Conservation (phyloP, 1,140 invertebrate species). For the Orchesella cincta region DNA sequence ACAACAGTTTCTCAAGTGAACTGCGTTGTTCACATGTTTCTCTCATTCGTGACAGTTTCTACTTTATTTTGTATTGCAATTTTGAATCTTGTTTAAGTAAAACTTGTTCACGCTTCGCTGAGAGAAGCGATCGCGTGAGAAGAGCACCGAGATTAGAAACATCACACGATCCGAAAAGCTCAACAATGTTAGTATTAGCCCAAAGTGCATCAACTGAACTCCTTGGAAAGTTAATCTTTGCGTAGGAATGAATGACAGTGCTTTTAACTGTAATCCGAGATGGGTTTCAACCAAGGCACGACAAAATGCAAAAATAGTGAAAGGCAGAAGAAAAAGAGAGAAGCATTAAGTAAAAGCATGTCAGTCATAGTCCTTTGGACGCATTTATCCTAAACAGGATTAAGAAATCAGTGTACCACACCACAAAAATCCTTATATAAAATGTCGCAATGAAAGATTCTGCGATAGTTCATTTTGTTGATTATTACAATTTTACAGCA, state of each 20-base stretch:
- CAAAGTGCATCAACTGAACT: too few relatives aligned
- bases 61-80: background rate
- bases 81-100: background rate
- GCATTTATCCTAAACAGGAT: background rate
- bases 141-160: background rate
- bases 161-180: background rate
- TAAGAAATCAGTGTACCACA: background rate
- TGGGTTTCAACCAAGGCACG: background rate
- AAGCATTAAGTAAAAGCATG: background rate
- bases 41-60: background rate
- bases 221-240: too few relatives aligned
- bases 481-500: too few relatives aligned
- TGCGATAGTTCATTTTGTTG: too few relatives aligned
- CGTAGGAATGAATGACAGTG: background rate
- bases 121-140: background rate
- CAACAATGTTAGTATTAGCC: too few relatives aligned
- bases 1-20: background rate
- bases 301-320: background rate
- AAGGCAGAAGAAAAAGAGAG: background rate
- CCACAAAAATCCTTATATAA: background rate
- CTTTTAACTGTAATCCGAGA: background rate
- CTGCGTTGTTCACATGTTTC: background rate
- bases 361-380: background rate
- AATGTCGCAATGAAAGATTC: background rate
- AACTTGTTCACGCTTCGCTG: background rate